phyloP scores from a whole-genome alignment of 2,797 vertebrate species.

The Diceros bicornis region DNA sequence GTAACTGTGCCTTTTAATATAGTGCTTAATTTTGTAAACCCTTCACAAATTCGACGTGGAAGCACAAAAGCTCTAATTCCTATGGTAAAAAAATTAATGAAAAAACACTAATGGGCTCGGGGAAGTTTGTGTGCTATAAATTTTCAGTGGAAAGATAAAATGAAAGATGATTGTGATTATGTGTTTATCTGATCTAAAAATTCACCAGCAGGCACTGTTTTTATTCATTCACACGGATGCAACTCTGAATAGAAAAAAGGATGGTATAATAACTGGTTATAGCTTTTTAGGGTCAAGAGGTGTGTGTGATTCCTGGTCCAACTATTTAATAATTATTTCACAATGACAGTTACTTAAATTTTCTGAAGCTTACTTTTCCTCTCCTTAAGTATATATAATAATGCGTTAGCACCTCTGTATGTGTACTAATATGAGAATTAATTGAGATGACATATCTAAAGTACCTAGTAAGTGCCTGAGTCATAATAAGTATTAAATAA shows the following conservation, averaged over 20 bases:
- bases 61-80: background rate
- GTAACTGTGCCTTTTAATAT: background rate
- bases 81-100: background rate
- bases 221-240: background rate
- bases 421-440: background rate
- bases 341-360: background rate
- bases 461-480: background rate
- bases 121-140: background rate
- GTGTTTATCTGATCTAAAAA: background rate
- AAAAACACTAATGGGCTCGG: background rate
- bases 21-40: conserved; percentile 20
- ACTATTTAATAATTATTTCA: conserved; percentile 37
- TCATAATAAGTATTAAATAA: background rate
- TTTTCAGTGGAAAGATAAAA: background rate
- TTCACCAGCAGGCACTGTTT: background rate
- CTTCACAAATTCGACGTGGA: background rate
- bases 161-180: background rate
- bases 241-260: background rate
- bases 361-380: background rate
- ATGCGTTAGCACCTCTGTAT: background rate
- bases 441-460: background rate
- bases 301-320: background rate
- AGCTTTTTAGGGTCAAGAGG: background rate
- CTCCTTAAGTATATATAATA: background rate
- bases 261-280: background rate